phyloP scores from a whole-genome alignment of 2,888 invertebrate genomes.

The Ariolimax columbianus region DNA sequence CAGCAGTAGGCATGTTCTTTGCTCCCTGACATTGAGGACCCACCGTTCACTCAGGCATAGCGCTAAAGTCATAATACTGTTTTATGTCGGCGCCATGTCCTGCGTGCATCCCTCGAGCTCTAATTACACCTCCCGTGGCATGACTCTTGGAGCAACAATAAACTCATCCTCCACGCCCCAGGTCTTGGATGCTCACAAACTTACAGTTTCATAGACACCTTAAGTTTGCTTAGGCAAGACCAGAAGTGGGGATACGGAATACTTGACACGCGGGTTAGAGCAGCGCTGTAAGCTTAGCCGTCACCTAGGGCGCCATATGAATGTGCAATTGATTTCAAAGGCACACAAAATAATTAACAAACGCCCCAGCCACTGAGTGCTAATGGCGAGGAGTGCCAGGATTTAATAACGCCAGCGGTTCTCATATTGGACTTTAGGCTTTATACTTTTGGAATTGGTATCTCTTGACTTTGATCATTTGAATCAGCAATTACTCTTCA shows the following conservation, averaged over 20 bases:
- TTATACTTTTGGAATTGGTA: no score
- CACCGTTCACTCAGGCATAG: no score
- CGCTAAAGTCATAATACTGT: no score
- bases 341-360: neutral
- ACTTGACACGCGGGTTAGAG: neutral
- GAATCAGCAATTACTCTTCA: no score
- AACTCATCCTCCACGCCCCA: neutral
- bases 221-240: neutral
- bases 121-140: neutral
- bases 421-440: no score
- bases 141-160: neutral
- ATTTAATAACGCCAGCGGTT: no score
- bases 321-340: neutral
- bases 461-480: no score
- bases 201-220: neutral
- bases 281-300: no score
- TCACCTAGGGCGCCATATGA: neutral
- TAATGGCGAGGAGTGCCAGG: no score
- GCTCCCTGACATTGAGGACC: no score
- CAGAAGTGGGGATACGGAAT: neutral
- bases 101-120: neutral
- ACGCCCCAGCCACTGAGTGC: no score
- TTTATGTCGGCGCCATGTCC: neutral
- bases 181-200: neutral
- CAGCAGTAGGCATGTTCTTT: no score